Percentiles rank a stretch among this genome's conserved stretches.
phyloP scores from a whole-genome alignment of 2,797 vertebrate genomes.

The Petrocephalus sullivani region DNA sequence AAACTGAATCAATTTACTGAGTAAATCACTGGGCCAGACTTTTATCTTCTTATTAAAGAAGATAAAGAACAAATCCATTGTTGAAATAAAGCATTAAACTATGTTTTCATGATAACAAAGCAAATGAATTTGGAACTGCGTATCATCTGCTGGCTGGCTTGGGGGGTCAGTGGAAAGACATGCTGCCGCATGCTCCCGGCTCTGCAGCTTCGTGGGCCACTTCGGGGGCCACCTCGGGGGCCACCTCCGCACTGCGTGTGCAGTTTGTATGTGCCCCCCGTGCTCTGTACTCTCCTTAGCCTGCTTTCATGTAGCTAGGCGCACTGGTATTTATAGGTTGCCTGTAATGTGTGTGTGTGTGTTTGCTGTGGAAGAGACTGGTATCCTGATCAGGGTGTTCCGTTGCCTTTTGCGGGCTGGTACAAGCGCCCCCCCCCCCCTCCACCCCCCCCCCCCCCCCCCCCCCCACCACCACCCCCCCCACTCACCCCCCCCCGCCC shows the following conservation, averaged over 20 bases:
- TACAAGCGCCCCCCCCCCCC: no score
- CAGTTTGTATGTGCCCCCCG: neutral
- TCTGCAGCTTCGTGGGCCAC: neutral
- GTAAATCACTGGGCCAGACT: neutral
- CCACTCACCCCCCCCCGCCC: no score
- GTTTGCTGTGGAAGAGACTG: neutral
- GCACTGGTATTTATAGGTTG: neutral
- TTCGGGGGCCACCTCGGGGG: neutral
- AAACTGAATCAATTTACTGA: neutral
- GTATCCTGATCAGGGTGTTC: neutral
- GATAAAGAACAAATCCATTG: neutral
- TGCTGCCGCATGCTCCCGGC: neutral
- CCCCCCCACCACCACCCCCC: no score
- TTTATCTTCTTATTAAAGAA: neutral
- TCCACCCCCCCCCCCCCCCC: no score
- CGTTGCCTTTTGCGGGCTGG: no score
- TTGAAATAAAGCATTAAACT: neutral
- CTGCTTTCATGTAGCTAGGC: neutral
- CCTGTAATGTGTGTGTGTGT: neutral
- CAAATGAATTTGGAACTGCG: neutral
- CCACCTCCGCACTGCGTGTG: neutral
- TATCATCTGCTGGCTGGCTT: neutral
- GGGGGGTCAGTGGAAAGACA: neutral
- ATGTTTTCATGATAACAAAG: neutral
- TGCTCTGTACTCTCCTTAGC: neutral